These are phyloP conservation scores for Syndactyla subalaris DNA, from an alignment of 2,797 vertebrate genomes.

Conservation along the genomic window DNA sequence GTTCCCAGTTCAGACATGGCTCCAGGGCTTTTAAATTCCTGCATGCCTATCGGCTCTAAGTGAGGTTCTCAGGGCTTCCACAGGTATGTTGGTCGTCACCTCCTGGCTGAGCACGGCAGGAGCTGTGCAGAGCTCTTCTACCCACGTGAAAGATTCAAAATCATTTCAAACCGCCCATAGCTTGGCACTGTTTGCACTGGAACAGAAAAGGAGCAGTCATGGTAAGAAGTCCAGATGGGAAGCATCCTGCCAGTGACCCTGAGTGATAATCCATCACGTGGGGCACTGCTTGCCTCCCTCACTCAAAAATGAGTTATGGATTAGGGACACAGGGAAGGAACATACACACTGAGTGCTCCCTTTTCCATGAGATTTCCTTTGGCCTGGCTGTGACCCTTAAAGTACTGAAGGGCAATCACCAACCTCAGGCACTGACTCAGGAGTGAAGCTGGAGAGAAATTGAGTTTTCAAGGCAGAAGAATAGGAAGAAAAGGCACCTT, in stretches of 20 bases:
- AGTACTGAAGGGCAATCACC: neutral
- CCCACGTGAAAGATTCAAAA: neutral
- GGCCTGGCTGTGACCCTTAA: neutral
- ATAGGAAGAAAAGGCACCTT: neutral
- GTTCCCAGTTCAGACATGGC: slow-evolving; percentile 63
- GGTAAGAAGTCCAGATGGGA: neutral
- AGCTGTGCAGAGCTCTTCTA: neutral
- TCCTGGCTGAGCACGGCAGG: neutral
- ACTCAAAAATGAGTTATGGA: neutral
- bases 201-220: neutral
- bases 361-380: neutral
- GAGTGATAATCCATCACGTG: neutral
- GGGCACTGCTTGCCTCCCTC: neutral
- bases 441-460: neutral
- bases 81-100: slow-evolving; percentile 36
- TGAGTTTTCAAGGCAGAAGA: neutral
- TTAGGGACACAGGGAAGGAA: neutral
- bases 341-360: neutral
- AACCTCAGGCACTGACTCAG: neutral
- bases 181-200: neutral
- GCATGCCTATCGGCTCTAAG: slow-evolving; percentile 50
- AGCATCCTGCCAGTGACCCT: neutral
- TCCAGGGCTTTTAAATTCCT: slow-evolving; percentile 64
- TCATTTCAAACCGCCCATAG: neutral
- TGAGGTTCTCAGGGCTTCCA: slow-evolving; percentile 66